Base-by-base conservation (phyloP, 1,140 invertebrate species). In the Atta cephalotes region DNA sequence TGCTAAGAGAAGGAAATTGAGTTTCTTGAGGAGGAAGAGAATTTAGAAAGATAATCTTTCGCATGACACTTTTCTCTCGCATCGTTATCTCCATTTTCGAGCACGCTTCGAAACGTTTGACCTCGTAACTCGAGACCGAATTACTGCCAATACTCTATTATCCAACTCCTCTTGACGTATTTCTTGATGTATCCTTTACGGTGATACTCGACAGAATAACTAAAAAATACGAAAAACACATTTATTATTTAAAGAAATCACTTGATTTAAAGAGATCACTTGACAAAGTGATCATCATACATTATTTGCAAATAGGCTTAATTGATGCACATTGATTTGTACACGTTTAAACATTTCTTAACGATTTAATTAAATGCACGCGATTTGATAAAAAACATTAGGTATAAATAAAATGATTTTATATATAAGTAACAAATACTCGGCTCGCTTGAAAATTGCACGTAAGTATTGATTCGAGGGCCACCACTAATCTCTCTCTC, bases 391-490 rank as follows among this genome's bases (percentile, higher is more conserved):
- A 25, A 72, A n/a, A 70, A 6, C 4, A 12, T 51, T 49, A 49
- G 2, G 9, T 58, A 39, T 18, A 80, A 71, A 71, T 28, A 6
- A 80, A 71, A 71, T 28, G 6, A 39, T 56, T 53, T 70, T 25
- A 53, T 35, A 39, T 56, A 35, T 80, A 45, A 25, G 18, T 51
- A 84, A 74, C 56, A 65, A 62, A 84, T 76, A 84, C 25, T 84
- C 25, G 25, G 70, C 14, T 63, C 39, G 56, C 70, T 49, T 62
- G 56, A 84, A 84, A 76, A 84, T 74, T 84, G 56, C 16, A 62
- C 39, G 70, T 76, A 74, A 84, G 80, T 84, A 84, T 84, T 84
- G 80, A 84, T 84, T 84, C 56, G 70, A 74, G 56, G 65, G 39
- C 80, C 53, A 74, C 70, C 58, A 51, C 80, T 84, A 76, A 84